These are phyloP conservation scores for Drosophila bifasciata DNA, from an alignment of 1,140 invertebrate species.

Conservation along the genomic window DNA sequence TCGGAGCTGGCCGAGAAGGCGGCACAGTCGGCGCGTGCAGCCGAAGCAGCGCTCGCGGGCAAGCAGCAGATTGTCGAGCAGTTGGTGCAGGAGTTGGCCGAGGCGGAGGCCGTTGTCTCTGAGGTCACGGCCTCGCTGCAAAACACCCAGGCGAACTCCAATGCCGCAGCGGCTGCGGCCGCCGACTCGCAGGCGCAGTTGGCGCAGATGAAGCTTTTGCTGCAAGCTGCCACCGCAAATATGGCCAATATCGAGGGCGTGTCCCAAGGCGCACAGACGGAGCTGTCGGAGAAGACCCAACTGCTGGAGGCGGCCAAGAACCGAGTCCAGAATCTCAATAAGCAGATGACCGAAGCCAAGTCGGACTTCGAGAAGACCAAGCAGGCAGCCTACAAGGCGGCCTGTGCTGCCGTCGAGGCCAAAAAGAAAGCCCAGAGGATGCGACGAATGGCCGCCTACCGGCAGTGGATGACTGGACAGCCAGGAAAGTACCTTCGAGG, in stretches of 20 bases:
- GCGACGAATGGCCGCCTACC: slow-evolving; percentile 18
- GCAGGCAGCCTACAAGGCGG: slow-evolving; percentile 87
- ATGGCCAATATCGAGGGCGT: slow-evolving; percentile 86
- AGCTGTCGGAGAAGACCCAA: slow-evolving; percentile 87
- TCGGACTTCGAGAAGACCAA: slow-evolving; percentile 87
- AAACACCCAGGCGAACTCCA: slow-evolving; percentile 86
- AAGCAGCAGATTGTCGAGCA: slow-evolving; percentile 87
- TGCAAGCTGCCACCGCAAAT: slow-evolving; percentile 85
- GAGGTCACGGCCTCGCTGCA: slow-evolving; percentile 87
- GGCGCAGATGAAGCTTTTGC: slow-evolving; percentile 79
- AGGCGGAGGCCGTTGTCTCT: slow-evolving; percentile 87
- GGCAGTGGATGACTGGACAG: slow-evolving; percentile 3
- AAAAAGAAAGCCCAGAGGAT: slow-evolving; percentile 72
- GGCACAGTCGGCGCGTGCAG: slow-evolving; percentile 87
- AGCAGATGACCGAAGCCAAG: slow-evolving; percentile 86
- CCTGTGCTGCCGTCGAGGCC: slow-evolving; percentile 87
- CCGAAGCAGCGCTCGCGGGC: slow-evolving; percentile 87
- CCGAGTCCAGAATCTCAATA: slow-evolving; percentile 86
- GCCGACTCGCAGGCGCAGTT: slow-evolving; percentile 85
- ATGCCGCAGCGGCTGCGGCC: slow-evolving; percentile 86
- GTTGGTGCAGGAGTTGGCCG: slow-evolving; percentile 86
- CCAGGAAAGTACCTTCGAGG: neutral
- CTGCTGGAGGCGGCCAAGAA: slow-evolving; percentile 87
- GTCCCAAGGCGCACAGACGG: slow-evolving; percentile 85
- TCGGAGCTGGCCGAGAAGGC: slow-evolving; percentile 88